These are phyloP conservation scores for Struthidea cinerea DNA, from an alignment of 2,113 vertebrate species.

Conservation along the genomic window DNA sequence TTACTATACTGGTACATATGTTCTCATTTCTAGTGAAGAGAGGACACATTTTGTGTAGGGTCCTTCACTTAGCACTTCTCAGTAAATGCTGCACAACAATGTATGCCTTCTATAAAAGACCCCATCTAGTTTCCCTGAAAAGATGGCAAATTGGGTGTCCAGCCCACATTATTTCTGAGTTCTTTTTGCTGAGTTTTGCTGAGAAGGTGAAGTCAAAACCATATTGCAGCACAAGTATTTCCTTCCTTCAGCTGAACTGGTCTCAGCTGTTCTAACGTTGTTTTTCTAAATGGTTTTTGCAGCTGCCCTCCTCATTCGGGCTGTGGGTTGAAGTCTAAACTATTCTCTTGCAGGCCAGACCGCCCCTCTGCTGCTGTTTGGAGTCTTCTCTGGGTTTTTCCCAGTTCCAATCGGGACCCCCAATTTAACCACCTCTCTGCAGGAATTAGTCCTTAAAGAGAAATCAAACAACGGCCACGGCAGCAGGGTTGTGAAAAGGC, in stretches of 20 bases:
- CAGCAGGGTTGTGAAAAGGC: neutral
- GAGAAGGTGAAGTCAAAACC: neutral
- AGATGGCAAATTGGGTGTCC: neutral
- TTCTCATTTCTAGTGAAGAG: neutral
- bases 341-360: neutral
- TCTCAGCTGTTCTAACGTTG: neutral
- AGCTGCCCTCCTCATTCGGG: neutral
- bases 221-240: neutral
- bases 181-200: neutral
- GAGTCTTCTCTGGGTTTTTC: neutral
- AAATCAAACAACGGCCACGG: neutral
- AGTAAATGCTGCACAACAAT: neutral
- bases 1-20: neutral
- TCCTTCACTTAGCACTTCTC: neutral
- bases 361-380: fast-evolving
- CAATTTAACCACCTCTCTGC: neutral
- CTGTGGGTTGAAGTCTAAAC: neutral
- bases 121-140: neutral
- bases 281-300: neutral
- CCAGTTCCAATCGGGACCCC: neutral
- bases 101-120: neutral
- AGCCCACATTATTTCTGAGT: neutral
- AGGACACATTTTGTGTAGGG: neutral
- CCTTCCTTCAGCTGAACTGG: neutral
- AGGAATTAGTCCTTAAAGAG: neutral